phyloP scores from a whole-genome alignment of 2,797 vertebrate genomes.

The Leptodactylus fallax region DNA sequence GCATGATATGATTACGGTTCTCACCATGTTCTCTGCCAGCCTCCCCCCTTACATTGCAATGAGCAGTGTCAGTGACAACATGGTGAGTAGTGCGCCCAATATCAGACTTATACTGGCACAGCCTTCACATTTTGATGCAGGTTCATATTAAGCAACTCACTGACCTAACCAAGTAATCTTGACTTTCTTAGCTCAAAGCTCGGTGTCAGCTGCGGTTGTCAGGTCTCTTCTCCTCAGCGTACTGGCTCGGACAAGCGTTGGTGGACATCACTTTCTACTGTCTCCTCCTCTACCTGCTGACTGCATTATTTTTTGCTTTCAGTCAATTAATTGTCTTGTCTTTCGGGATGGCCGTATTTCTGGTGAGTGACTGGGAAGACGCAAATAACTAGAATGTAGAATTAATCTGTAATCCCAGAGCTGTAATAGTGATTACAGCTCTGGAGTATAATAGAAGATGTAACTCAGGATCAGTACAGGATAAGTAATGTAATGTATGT shows the following conservation, averaged over 20 bases:
- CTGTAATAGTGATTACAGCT: no score
- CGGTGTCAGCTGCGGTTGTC: conserved; percentile 85
- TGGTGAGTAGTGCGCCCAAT: conserved; percentile 73
- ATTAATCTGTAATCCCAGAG: no score
- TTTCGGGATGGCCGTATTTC: fast-evolving
- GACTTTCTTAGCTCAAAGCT: conserved; percentile 79
- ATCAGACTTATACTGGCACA: not conserved
- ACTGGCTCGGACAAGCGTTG: conserved; percentile 91
- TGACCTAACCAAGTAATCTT: not conserved
- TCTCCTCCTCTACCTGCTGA: conserved; percentile 67
- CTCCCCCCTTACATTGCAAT: conserved; percentile 84
- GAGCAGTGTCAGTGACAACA: conserved; percentile 82
- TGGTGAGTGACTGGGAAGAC: conserved; percentile 60
- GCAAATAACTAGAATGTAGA: not conserved
- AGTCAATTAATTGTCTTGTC: fast-evolving
- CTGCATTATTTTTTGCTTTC: conserved; percentile 9
- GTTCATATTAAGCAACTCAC: not conserved
- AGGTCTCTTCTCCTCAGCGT: conserved; percentile 88
- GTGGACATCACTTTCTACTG: conserved; percentile 85
- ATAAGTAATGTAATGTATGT: no score
- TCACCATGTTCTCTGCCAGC: not conserved
- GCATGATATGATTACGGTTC: not conserved
- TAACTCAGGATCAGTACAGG: no score
- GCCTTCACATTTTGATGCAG: not conserved
- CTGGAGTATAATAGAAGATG: no score